Percentiles rank a stretch among this genome's conserved stretches.
Conservation (phyloP, 2,113 vertebrate genomes). For the Pomatostomus ruficeps region DNA sequence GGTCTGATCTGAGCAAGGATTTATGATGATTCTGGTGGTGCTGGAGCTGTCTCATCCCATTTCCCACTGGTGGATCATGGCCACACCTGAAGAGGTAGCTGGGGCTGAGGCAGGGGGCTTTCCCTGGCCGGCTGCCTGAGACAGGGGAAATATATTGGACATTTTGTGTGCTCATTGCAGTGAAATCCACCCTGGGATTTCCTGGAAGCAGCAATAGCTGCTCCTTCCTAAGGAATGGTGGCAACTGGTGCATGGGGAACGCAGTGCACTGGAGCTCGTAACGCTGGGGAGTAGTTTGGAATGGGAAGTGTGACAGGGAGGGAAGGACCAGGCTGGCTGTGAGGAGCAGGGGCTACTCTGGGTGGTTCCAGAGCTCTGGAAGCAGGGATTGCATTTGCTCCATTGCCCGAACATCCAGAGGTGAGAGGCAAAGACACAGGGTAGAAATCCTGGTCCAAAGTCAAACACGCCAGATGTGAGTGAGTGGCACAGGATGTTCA, state of each 20-base stretch:
- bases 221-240: not conserved
- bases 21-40: not conserved
- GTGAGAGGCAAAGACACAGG: not conserved
- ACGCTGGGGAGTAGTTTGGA: not conserved
- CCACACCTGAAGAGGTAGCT: not conserved
- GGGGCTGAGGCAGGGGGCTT: fast-evolving
- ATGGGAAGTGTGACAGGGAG: not conserved
- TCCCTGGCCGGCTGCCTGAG: not conserved
- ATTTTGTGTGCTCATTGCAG: not conserved
- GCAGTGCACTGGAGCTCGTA: fast-evolving
- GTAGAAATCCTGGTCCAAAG: not conserved
- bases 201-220: not conserved
- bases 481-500: not conserved
- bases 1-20: not conserved
- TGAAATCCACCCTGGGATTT: not conserved
- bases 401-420: fast-evolving
- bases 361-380: not conserved
- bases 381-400: not conserved
- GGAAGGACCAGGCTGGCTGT: not conserved
- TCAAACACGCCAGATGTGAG: fast-evolving
- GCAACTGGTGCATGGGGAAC: not conserved
- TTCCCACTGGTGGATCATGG: fast-evolving
- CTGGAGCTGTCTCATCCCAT: not conserved
- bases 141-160: fast-evolving
- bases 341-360: not conserved